Conservation (phyloP, 2,797 vertebrate species). For the Micromesistius poutassou region DNA sequence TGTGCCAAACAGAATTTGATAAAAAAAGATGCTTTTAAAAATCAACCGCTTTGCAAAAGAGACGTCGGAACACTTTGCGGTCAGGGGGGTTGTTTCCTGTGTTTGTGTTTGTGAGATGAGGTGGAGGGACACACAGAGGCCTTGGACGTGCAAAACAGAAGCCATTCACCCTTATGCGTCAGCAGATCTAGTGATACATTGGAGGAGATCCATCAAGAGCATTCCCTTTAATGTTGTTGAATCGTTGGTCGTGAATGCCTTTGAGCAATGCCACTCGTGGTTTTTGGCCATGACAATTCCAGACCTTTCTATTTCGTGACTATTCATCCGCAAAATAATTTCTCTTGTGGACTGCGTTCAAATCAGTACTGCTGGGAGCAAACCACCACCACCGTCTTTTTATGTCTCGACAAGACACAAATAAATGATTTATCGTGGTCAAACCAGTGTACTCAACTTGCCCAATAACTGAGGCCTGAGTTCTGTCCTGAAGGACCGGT, state of each 20-base stretch:
- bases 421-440: not conserved
- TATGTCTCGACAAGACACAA: not conserved
- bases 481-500: not conserved
- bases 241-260: not conserved
- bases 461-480: not conserved
- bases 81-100: not conserved
- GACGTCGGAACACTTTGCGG: not conserved
- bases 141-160: not conserved
- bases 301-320: not conserved
- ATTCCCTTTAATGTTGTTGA: not conserved
- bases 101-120: not conserved
- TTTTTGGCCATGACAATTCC: not conserved
- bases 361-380: not conserved
- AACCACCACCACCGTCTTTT: not conserved
- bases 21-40: constrained; percentile 3
- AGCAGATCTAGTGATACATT: not conserved
- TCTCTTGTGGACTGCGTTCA: not conserved
- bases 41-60: not conserved
- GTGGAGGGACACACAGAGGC: not conserved
- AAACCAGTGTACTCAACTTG: not conserved
- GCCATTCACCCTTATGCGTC: not conserved
- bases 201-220: not conserved
- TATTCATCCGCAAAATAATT: not conserved
- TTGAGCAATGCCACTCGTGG: not conserved
- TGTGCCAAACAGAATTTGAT: constrained; percentile 32